Evolutionary conservation across 2,888 invertebrate genomes (phyloP).

Genomic region (Agrotis exclamationis): DNA sequence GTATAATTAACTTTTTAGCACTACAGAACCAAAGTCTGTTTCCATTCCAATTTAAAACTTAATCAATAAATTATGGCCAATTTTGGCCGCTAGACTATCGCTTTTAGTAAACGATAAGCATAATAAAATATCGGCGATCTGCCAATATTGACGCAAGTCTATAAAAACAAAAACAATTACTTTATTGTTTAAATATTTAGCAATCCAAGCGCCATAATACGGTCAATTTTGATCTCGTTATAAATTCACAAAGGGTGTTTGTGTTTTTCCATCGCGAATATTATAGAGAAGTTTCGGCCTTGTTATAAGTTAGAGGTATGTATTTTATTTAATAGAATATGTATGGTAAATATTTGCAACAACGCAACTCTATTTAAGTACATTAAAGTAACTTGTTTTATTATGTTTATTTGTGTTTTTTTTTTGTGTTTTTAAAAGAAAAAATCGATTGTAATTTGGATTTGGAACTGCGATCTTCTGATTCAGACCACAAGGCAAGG

Average conservation of each 20-base stretch:
- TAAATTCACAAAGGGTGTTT: conserved; percentile 55
- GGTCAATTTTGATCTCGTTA: conserved; percentile 29
- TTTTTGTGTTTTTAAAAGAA: background rate
- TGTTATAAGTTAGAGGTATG: conserved; percentile 37
- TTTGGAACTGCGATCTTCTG: no score
- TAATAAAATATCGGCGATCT: conserved; percentile 2
- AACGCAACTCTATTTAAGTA: background rate
- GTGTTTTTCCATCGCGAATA: conserved; percentile 31
- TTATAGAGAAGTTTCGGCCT: conserved; percentile 22
- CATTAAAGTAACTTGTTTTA: background rate
- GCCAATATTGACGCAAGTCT: conserved; percentile 9
- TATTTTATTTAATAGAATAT: conserved; percentile 16
- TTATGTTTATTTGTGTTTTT: background rate
- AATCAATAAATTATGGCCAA: no score
- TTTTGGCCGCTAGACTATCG: no score
- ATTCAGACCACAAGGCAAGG: no score
- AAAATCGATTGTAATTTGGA: no score
- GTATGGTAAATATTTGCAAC: conserved; percentile 19
- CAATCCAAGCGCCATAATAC: background rate
- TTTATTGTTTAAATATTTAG: conserved; percentile 36
- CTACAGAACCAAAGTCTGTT: no score
- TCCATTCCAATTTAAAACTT: no score
- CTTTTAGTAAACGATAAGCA: no score
- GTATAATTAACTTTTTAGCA: no score
- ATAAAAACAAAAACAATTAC: conserved; percentile 15